Evolutionary conservation across 2,113 vertebrate species (phyloP), one percentile per base, ranked within the genome.

Genomic region (Epinephelus fuscoguttatus): DNA sequence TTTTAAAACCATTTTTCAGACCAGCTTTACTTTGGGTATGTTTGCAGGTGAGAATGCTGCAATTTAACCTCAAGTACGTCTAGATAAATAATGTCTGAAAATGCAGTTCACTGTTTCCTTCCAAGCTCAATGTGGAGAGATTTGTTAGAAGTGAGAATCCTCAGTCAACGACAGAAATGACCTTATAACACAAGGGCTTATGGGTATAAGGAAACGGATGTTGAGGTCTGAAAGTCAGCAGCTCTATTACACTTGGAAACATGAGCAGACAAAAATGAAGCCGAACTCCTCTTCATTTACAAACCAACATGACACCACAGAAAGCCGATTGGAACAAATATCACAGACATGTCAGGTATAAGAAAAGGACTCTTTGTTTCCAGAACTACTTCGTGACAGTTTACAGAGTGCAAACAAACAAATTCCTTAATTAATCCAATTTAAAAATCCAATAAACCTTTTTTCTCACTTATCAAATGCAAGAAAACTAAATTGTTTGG

Each of bases 161-260:
- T 23, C 63, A 63, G 72, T 56, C 37, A 71, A 33, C 37, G 0
- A 17, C 78, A 56, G 69, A 80, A 80, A 56, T 64, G 59, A 72
- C 78, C 78, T 80, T 53, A 18, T 14, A 70, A 70, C 67, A 72
- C n/a, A n/a, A 37, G 64, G 27, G 64, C 59, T 68, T 55, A 64
- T 42, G 60, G 72, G 47, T 78, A 53, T 59, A 7, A 69, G 27
- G 25, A 50, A 42, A 13, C 14, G 25, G 62, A 57, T 45, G 62
- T 47, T 67, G n/a, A 64, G 30, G 14, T 25, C 47, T 52, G 15
- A 50, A 15, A 33, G 45, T 27, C 57, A 62, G 21, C 3, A 57
- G 17, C 57, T 57, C 37, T 25, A 25, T 67, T 57, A 56, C 37
- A 57, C n/a, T 47, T 27, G 4, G 37, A 30, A 76, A 77, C 18